Base-by-base conservation (phyloP, 1,140 invertebrate species). In the Cyclina sinensis region DNA sequence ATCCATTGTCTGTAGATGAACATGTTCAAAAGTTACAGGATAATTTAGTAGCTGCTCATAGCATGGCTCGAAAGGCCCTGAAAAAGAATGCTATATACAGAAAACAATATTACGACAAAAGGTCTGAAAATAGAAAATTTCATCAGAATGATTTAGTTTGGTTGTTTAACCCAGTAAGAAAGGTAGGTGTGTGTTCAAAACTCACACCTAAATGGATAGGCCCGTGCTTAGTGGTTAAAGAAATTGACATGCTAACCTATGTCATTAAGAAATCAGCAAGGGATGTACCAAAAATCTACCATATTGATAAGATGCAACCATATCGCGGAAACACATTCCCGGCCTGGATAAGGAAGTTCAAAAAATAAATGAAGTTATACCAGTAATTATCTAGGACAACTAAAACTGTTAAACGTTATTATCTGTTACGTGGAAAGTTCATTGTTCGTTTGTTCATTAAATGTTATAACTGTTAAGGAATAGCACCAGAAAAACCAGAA, bases 141-240 rank as follows among this genome's bases (percentile, higher is more conserved):
- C 21, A 76, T 43, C 79, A 39, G 46, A 87, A 90, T 1, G 74
- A 91, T 59, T 5, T 48, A 16, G 91, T 89, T n/a, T 91, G 91
- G 89, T 11, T 89, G 1, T 70, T 86, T 70, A 70, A 91, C 48
- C 82, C 79, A 39, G 0, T 30, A 18, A 68, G 46, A 39, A 89
- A 84, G 51, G 30, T 39, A 24, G 89, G 83, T 18, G 89, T 90
- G n/a, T n/a, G n/a, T n/a, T n/a, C n/a, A n/a, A n/a, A n/a, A n/a
- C n/a, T n/a, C n/a, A n/a, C n/a, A n/a, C 78, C 37, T 48, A 46
- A 65, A 37, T 90, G 91, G 89, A 88, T 84, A 51, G 91, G 83
- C 7, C 82, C 89, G 9, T 91, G 30, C 68, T 27, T 90, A 7
- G 62, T 91, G 37, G 30, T 70, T 12, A 85, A 70, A 43, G 65